These are phyloP conservation scores for Anseranas semipalmata DNA, from an alignment of 2,113 vertebrate genomes.

Conservation along the genomic window DNA sequence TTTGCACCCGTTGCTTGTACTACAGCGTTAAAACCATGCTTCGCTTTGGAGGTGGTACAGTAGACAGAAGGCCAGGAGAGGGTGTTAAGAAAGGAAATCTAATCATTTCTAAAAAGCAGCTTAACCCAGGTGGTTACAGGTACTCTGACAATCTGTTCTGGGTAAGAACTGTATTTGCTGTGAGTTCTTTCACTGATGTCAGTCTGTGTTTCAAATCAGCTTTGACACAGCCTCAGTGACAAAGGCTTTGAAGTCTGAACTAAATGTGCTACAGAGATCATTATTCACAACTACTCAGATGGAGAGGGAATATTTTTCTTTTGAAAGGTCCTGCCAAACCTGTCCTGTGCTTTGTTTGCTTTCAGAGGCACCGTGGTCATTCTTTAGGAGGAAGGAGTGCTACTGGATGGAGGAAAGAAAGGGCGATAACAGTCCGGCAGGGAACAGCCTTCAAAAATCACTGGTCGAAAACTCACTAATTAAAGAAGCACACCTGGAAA, in stretches of 20 bases:
- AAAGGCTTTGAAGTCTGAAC: constrained; percentile 55
- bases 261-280: constrained; percentile 31
- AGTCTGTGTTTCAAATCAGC: constrained; percentile 44
- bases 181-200: constrained; percentile 3
- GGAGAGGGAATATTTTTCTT: constrained; percentile 52
- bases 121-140: not conserved
- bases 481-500: not conserved
- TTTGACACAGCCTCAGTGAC: constrained; percentile 42
- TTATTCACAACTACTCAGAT: constrained; percentile 52
- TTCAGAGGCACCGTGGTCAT: constrained; percentile 36
- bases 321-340: constrained; percentile 63
- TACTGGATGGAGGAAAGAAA: constrained; percentile 22
- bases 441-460: constrained; percentile 9
- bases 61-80: not conserved
- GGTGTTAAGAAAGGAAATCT: not conserved
- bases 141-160: constrained; percentile 23
- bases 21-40: rapidly evolving
- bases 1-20: not conserved
- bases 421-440: not conserved
- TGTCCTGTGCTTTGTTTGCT: constrained; percentile 58
- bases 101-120: not conserved
- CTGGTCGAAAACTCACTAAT: not conserved
- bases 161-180: not conserved
- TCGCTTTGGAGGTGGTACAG: not conserved
- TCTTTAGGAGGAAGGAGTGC: not conserved